phyloP scores from a whole-genome alignment of 1,140 invertebrate genomes.

The Subanguina moxae region DNA sequence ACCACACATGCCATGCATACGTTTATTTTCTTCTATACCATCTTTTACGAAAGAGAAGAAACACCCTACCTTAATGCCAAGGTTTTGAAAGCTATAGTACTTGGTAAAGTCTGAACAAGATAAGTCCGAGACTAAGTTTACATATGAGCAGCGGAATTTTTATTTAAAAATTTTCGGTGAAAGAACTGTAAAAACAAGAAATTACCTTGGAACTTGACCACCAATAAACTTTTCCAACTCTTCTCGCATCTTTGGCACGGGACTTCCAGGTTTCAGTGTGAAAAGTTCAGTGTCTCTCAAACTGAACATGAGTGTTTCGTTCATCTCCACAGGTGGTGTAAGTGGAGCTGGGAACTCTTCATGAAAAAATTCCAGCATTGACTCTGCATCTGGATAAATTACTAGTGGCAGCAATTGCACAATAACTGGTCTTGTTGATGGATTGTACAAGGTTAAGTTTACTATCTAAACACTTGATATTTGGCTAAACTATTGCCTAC shows the following conservation, averaged over 20 bases:
- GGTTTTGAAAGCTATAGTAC: no score
- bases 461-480: constrained; percentile 59
- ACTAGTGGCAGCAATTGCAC: constrained; percentile 64
- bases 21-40: no score
- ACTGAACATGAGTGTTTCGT: constrained; percentile 62
- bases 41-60: no score
- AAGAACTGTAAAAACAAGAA: no score
- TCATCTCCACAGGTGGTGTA: constrained; percentile 51
- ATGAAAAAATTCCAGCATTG: constrained; percentile 60
- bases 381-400: constrained; percentile 64
- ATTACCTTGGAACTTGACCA: constrained; percentile 48
- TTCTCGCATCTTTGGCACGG: constrained; percentile 60
- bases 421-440: constrained; percentile 62
- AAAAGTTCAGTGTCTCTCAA: constrained; percentile 63
- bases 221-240: constrained; percentile 61
- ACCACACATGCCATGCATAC: no score
- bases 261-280: constrained; percentile 60
- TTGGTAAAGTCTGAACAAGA: no score
- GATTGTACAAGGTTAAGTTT: constrained; percentile 64
- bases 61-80: no score
- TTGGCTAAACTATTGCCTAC: constrained; percentile 18
- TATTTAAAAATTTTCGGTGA: no score
- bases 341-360: constrained; percentile 46
- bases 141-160: no score
- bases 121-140: no score